phyloP scores from a whole-genome alignment of 1,140 invertebrate species.

The Aphaenogaster rudis region DNA sequence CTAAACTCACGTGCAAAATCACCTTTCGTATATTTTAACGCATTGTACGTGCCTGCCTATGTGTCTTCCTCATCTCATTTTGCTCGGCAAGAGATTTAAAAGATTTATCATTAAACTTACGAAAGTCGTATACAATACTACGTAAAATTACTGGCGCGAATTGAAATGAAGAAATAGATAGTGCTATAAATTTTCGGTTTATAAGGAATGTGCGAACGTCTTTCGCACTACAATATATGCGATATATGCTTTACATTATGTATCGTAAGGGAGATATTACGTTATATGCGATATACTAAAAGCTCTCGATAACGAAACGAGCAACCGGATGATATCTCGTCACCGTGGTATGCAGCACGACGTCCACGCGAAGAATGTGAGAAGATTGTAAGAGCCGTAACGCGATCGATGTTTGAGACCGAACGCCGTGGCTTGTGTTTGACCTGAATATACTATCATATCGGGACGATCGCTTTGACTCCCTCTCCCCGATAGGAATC shows the following conservation, averaged over 20 bases:
- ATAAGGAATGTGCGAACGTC: not conserved
- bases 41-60: not conserved
- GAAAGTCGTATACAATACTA: not conserved
- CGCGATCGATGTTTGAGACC: slow-evolving; percentile 19
- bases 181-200: not conserved
- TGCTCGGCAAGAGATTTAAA: not conserved
- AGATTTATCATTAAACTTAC: not conserved
- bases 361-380: not conserved
- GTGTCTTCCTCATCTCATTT: not conserved
- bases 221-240: not conserved
- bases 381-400: slow-evolving; percentile 11
- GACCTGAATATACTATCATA: not conserved
- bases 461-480: not conserved
- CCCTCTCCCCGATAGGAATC: not conserved
- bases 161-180: not conserved
- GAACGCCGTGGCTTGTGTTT: not conserved
- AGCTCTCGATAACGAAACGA: not conserved
- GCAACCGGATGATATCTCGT: not conserved
- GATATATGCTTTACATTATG: not conserved
- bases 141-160: not conserved
- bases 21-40: not conserved
- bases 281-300: not conserved
- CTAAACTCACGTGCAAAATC: not conserved
- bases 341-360: not conserved
- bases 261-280: not conserved